phyloP scores from a whole-genome alignment of 2,888 invertebrate species.

The Lochmaea crataegi region DNA sequence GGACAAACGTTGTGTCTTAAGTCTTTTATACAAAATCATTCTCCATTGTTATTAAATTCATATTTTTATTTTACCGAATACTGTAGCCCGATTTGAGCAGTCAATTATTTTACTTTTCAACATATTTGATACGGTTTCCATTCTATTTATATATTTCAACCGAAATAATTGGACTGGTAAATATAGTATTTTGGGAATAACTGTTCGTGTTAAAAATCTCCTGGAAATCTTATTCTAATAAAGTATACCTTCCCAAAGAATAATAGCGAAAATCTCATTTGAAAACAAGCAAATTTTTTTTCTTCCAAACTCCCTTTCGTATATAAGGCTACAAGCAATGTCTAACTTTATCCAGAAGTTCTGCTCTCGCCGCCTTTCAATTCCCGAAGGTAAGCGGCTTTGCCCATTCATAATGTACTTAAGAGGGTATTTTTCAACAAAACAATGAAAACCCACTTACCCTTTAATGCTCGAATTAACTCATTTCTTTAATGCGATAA shows the following conservation, averaged over 20 bases:
- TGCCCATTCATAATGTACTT: slow-evolving; percentile 47
- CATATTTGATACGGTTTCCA: too few species aligned
- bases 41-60: too few species aligned
- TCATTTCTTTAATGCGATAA: slow-evolving; percentile 45
- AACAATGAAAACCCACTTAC: slow-evolving; percentile 53
- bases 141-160: background rate
- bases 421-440: slow-evolving; percentile 46
- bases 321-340: slow-evolving; percentile 10
- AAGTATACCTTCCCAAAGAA: slow-evolving; percentile 7
- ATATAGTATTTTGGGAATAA: background rate
- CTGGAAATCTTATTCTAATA: background rate
- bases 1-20: too few species aligned
- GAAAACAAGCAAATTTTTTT: slow-evolving; percentile 29
- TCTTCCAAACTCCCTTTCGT: slow-evolving; percentile 27
- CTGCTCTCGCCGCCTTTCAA: slow-evolving; percentile 23
- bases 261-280: slow-evolving; percentile 39
- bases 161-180: background rate
- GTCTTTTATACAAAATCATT: too few species aligned
- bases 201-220: slow-evolving; percentile 2
- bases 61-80: too few species aligned
- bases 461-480: slow-evolving; percentile 50
- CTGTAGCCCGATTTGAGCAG: too few species aligned
- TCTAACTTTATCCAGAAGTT: slow-evolving; percentile 42
- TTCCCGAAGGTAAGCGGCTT: slow-evolving; percentile 49
- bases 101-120: too few species aligned